Evolutionary conservation across 2,888 invertebrate species (phyloP).

Genomic region (Andrena flavipes): DNA sequence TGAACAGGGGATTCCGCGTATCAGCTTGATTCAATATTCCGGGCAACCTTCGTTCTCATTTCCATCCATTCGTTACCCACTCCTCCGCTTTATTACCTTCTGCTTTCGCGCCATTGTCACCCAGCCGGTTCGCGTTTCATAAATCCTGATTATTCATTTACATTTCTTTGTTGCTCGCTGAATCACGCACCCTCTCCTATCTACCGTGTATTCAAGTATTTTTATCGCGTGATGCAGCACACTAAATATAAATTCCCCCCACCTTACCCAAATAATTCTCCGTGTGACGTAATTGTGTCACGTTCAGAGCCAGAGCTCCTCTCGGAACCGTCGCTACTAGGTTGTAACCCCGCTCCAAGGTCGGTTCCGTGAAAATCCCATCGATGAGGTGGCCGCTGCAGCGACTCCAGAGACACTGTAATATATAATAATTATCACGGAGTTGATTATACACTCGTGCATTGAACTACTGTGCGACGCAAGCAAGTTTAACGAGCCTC

Average conservation of each 20-base stretch:
- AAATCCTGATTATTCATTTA: conserved; percentile 12
- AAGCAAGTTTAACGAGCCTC: conserved; percentile 1
- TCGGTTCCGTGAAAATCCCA: conserved; percentile 93
- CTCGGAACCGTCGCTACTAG: conserved; percentile 93
- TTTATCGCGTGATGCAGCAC: background rate
- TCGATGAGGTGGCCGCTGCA: conserved; percentile 89
- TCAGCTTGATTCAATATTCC: conserved; percentile 41
- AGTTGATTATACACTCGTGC: conserved; percentile 6
- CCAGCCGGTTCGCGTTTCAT: conserved; percentile 11
- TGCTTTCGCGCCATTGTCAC: conserved; percentile 26
- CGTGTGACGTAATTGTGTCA: conserved; percentile 93
- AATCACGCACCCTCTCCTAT: background rate
- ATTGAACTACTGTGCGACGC: background rate
- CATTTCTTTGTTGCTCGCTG: background rate
- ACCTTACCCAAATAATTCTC: conserved; percentile 93
- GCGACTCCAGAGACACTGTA: conserved; percentile 56
- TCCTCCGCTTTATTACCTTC: conserved; percentile 4
- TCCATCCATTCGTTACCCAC: conserved; percentile 8
- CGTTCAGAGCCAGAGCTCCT: conserved; percentile 94
- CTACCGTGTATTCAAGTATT: conserved; percentile 5
- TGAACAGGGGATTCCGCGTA: conserved; percentile 30
- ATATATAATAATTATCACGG: conserved; percentile 14
- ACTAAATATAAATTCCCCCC: conserved; percentile 9
- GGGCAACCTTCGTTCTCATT: conserved; percentile 22
- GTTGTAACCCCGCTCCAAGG: conserved; percentile 93